Evolutionary conservation across 1,140 invertebrate genomes (phyloP).

Genomic region (Pseudomyrmex gracilis): DNA sequence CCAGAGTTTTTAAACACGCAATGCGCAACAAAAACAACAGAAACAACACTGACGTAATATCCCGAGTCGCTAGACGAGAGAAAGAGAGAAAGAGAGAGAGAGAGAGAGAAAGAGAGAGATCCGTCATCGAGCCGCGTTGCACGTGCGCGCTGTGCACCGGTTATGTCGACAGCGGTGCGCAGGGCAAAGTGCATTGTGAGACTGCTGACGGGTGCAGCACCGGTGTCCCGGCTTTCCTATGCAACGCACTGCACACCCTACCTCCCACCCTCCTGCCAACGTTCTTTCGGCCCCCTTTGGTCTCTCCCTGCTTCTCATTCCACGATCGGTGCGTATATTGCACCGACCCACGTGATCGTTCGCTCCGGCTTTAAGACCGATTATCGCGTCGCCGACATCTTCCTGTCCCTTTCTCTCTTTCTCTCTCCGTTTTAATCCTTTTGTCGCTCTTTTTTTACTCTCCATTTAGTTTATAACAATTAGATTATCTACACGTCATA

Average conservation of each 20-base stretch:
- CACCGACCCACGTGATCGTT: constrained; percentile 65
- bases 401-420: constrained; percentile 7
- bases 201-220: constrained; percentile 75
- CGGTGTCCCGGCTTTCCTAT: constrained; percentile 75
- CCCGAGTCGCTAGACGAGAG: not conserved
- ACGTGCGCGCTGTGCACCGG: constrained; percentile 63
- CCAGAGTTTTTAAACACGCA: too few species aligned
- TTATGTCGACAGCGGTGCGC: constrained; percentile 65
- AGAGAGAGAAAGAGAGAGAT: not conserved
- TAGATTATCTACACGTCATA: too few species aligned
- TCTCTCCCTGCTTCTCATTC: constrained; percentile 40
- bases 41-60: too few species aligned
- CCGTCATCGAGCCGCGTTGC: constrained; percentile 47
- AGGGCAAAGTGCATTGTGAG: constrained; percentile 78
- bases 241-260: constrained; percentile 62
- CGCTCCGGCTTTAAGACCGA: constrained; percentile 61
- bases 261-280: constrained; percentile 41
- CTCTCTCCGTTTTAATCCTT: not conserved
- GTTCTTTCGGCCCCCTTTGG: constrained; percentile 39
- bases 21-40: too few species aligned
- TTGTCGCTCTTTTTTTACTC: not conserved
- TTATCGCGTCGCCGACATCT: constrained; percentile 58
- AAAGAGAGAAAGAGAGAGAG: not conserved
- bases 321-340: constrained; percentile 63
- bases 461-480: too few species aligned